These are phyloP conservation scores for Phaetusa simplex DNA, from an alignment of 2,113 vertebrate species.

Conservation along the genomic window DNA sequence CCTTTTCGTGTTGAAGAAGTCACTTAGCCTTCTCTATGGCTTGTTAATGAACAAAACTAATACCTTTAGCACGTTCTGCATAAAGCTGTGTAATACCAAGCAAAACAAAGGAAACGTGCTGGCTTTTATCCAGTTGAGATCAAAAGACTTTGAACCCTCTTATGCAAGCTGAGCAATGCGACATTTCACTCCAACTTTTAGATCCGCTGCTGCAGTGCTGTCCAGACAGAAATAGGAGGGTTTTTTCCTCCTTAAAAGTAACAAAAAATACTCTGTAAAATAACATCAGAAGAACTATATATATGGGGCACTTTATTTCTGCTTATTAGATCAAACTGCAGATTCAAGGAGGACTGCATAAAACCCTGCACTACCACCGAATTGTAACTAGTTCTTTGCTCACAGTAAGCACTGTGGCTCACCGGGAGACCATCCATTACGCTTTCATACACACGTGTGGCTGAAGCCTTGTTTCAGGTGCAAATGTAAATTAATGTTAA, in stretches of 20 bases:
- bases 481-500: not conserved
- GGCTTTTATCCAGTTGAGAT: slow-evolving; percentile 15
- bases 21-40: not conserved
- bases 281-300: not conserved
- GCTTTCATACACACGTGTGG: rapidly evolving
- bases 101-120: slow-evolving; percentile 45
- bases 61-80: not conserved
- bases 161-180: not conserved
- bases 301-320: not conserved
- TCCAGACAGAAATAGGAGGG: not conserved
- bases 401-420: not conserved
- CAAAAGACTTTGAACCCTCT: not conserved
- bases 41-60: not conserved
- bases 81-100: not conserved
- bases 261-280: not conserved
- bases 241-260: not conserved
- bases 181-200: not conserved
- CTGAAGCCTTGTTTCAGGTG: not conserved
- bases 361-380: not conserved
- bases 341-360: not conserved
- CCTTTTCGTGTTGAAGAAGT: rapidly evolving
- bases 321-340: not conserved
- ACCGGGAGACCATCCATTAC: not conserved
- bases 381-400: not conserved
- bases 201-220: not conserved